phyloP scores from a whole-genome alignment of 2,113 vertebrate species.

The Uropsilus gracilis region DNA sequence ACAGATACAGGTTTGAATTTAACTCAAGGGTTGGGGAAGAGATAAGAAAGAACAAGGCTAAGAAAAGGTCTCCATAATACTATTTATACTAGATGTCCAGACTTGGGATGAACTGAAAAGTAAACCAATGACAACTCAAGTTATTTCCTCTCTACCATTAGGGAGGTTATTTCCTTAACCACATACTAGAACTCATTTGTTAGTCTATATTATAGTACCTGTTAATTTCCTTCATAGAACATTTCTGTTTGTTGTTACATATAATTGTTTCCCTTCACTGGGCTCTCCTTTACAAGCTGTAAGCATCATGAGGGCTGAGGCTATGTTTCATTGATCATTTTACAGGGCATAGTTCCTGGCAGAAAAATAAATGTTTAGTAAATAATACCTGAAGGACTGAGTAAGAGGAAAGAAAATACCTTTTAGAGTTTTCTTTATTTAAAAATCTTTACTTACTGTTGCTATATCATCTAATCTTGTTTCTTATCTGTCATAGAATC shows the following conservation, averaged over 20 bases:
- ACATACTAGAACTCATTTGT: not conserved
- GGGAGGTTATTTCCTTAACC: not conserved
- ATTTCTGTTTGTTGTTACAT: not conserved
- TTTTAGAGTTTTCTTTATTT: conserved; percentile 31
- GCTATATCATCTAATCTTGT: not conserved
- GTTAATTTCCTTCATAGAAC: not conserved
- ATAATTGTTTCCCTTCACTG: not conserved
- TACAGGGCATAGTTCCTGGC: not conserved
- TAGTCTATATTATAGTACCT: not conserved
- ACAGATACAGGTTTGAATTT: not conserved
- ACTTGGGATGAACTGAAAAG: not conserved
- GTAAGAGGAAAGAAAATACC: not conserved
- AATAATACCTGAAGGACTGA: not conserved
- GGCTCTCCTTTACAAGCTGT: not conserved
- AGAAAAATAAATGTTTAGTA: not conserved
- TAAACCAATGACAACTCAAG: not conserved
- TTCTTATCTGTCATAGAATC: conserved; percentile 44
- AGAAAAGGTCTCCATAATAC: not conserved
- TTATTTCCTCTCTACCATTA: not conserved
- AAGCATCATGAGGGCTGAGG: not conserved
- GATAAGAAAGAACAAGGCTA: not conserved
- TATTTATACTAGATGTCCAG: not conserved
- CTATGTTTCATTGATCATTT: not conserved
- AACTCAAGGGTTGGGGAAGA: not conserved
- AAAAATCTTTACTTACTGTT: conserved; percentile 1